Percentiles rank a stretch among this genome's conserved stretches.
phyloP scores from a whole-genome alignment of 2,888 invertebrate species.

The Acleris cristana region DNA sequence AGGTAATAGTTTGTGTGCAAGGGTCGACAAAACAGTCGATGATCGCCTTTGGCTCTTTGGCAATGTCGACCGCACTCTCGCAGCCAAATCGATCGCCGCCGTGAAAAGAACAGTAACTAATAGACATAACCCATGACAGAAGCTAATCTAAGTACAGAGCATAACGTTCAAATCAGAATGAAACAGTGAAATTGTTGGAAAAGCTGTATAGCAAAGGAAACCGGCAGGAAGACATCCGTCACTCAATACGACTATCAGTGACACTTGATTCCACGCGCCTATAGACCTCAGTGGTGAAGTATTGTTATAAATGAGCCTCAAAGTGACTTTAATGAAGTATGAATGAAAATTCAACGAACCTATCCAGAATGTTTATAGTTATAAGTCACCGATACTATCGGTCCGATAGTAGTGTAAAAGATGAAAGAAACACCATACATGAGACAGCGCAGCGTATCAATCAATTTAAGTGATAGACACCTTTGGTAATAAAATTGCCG shows the following conservation, averaged over 20 bases:
- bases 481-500: conserved; percentile 55
- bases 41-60: conserved; percentile 61
- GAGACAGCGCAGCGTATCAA: conserved; percentile 45
- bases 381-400: conserved; percentile 5
- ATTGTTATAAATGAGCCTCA: conserved; percentile 49
- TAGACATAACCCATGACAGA: conserved; percentile 36
- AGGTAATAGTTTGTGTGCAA: conserved; percentile 1
- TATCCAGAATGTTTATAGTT: conserved; percentile 1
- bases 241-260: conserved; percentile 62
- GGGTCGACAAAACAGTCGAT: conserved; percentile 51
- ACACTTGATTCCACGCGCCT: conserved; percentile 60
- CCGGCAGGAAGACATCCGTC: conserved; percentile 75
- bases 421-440: conserved; percentile 15
- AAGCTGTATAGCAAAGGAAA: conserved; percentile 41
- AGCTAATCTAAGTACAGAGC: conserved; percentile 43
- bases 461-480: conserved; percentile 56
- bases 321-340: conserved; percentile 48
- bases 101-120: conserved; percentile 52
- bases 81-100: conserved; percentile 61
- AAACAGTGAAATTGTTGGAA: conserved; percentile 13
- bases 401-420: conserved; percentile 7
- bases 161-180: conserved; percentile 40
- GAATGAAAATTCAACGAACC: conserved; percentile 45
- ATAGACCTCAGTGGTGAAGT: conserved; percentile 40
- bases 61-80: conserved; percentile 57